A percentile compares a stretch with the other conserved stretches of the same genome.
These are phyloP conservation scores for Botrylloides violaceus DNA, from an alignment of 23 tunicate species.

Conservation along the genomic window DNA sequence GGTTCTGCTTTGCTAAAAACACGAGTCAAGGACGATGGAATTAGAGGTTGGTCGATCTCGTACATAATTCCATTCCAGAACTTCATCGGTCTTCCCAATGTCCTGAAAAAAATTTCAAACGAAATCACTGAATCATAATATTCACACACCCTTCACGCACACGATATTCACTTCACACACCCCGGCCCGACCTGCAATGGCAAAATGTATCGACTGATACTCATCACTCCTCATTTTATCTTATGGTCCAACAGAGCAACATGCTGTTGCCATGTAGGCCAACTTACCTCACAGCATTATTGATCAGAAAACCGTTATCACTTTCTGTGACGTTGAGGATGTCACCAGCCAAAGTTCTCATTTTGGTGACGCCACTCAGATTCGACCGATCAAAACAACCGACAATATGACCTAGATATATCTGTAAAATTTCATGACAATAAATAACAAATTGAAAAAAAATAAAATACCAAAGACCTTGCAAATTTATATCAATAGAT, in stretches of 20 bases:
- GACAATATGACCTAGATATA: constrained; percentile 29
- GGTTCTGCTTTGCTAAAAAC: background rate
- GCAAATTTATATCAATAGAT: background rate
- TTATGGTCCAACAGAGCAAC: too few relatives aligned
- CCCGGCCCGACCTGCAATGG: background rate
- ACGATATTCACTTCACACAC: background rate
- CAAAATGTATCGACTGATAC: background rate
- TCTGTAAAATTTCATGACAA: constrained; percentile 6
- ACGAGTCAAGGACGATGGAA: constrained; percentile 10
- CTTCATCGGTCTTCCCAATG: background rate
- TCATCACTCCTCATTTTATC: background rate
- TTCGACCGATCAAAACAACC: constrained; percentile 9
- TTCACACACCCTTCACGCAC: background rate
- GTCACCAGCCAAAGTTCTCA: constrained; percentile 25
- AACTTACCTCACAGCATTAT: constrained; percentile 21
- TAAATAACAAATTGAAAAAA: constrained; percentile 1
- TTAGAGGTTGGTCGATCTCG: constrained; percentile 9
- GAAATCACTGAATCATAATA: background rate
- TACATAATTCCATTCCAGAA: constrained; percentile 37
- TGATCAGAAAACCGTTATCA: constrained; percentile 8
- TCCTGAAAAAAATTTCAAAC: background rate
- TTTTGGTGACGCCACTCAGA: constrained; percentile 1
- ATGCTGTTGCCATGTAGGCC: background rate
- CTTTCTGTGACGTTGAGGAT: constrained; percentile 9
- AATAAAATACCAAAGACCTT: background rate